Evolutionary conservation across 2,888 invertebrate genomes (phyloP).

Genomic region (Sinelater perroti): DNA sequence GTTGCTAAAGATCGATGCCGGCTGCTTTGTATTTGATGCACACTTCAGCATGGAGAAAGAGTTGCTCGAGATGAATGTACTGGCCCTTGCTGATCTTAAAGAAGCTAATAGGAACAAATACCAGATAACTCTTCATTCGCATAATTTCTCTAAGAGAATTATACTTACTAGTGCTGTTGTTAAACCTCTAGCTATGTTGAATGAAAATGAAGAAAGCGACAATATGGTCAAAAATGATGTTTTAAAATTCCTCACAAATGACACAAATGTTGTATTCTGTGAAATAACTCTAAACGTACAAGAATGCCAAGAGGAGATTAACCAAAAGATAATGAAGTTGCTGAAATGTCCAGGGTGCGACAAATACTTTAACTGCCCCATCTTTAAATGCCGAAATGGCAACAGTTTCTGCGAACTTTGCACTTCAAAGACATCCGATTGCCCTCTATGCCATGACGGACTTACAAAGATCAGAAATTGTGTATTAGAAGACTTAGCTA

Average conservation of each 20-base stretch:
- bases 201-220: neutral
- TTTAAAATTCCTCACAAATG: neutral
- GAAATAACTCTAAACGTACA: neutral
- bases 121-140: neutral
- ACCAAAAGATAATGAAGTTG: neutral
- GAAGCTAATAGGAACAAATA: neutral
- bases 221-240: neutral
- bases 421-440: neutral
- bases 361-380: neutral
- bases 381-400: neutral
- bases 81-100: neutral
- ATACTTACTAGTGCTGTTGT: neutral
- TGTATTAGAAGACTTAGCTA: neutral
- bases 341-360: slow-evolving; percentile 5
- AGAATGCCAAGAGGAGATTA: neutral
- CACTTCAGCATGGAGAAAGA: neutral
- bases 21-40: neutral
- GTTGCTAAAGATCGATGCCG: neutral
- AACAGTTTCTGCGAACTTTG: slow-evolving; percentile 3
- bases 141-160: slow-evolving; percentile 2
- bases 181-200: neutral
- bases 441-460: neutral
- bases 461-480: slow-evolving; percentile 1
- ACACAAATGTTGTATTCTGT: neutral
- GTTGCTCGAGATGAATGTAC: neutral